phyloP scores from a whole-genome alignment of 2,888 invertebrate species.

The Lasioglossum pauxillum region DNA sequence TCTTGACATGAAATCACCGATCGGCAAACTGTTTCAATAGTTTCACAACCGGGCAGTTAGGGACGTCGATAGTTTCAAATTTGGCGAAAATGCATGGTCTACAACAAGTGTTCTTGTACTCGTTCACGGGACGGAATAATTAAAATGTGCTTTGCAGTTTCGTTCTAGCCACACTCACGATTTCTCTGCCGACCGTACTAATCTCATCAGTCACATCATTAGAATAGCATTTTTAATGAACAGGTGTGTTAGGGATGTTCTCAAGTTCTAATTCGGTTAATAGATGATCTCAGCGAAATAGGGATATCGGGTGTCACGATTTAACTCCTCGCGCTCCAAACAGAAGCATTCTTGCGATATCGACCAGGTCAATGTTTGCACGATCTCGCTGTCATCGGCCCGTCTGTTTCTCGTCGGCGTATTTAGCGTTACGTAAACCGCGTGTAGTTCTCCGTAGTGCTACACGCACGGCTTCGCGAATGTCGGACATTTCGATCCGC shows the following conservation, averaged over 20 bases:
- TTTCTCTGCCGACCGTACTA: too few species aligned
- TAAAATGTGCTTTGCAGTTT: background rate
- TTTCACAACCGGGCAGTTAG: background rate
- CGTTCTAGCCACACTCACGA: too few species aligned
- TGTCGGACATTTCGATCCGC: slow-evolving; percentile 11
- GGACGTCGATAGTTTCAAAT: background rate
- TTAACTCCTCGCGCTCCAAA: background rate
- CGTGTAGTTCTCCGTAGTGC: background rate
- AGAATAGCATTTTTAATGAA: background rate
- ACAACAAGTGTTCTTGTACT: background rate
- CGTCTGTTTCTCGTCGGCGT: slow-evolving; percentile 17
- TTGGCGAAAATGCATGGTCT: background rate
- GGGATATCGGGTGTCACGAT: background rate
- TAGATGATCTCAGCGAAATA: background rate
- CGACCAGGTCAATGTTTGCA: slow-evolving; percentile 6
- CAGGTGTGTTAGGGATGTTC: background rate
- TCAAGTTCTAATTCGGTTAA: background rate
- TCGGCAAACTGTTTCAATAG: background rate
- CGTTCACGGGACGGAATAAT: background rate
- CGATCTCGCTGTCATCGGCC: slow-evolving; percentile 20
- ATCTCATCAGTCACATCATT: background rate
- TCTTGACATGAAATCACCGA: background rate
- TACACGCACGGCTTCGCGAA: background rate
- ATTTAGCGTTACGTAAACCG: background rate
- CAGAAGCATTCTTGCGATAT: background rate